These are phyloP conservation scores for Onchidella celtica DNA, from an alignment of 2,888 invertebrate genomes.

Conservation along the genomic window DNA sequence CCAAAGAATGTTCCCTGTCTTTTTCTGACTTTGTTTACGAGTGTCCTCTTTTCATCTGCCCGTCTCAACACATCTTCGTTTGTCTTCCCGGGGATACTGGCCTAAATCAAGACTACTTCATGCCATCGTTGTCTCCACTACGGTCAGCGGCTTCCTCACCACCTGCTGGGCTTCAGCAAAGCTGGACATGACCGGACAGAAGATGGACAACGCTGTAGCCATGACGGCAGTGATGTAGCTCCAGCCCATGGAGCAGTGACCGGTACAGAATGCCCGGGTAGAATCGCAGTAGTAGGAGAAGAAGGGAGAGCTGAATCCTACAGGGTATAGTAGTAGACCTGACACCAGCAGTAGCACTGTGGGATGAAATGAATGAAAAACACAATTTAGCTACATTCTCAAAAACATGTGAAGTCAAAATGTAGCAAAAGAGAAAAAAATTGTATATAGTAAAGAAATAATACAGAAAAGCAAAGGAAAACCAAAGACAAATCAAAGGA, in stretches of 20 bases:
- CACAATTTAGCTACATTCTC: not conserved
- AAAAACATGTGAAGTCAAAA: not conserved
- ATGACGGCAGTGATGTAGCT: slow-evolving; percentile 80
- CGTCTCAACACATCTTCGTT: not conserved
- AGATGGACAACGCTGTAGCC: slow-evolving; percentile 78
- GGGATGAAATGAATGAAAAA: slow-evolving; percentile 63
- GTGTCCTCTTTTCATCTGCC: too few species aligned
- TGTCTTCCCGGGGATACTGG: not conserved
- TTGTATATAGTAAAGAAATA: not conserved
- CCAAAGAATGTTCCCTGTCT: too few species aligned
- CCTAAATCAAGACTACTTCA: not conserved
- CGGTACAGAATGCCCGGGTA: slow-evolving; percentile 69
- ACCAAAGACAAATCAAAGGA: too few species aligned
- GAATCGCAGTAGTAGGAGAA: slow-evolving; percentile 77
- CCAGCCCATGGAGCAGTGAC: slow-evolving; percentile 80
- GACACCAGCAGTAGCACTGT: slow-evolving; percentile 79
- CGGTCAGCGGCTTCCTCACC: not conserved
- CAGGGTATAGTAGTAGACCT: slow-evolving; percentile 79
- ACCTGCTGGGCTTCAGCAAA: slow-evolving; percentile 56
- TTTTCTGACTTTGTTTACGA: too few species aligned
- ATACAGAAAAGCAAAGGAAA: too few species aligned
- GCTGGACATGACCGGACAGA: slow-evolving; percentile 79
- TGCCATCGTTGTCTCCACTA: not conserved
- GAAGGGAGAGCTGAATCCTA: slow-evolving; percentile 79
- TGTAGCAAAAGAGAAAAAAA: slow-evolving; percentile 5